Conservation (phyloP, 2,113 vertebrate genomes). For the Asarcornis scutulata region DNA sequence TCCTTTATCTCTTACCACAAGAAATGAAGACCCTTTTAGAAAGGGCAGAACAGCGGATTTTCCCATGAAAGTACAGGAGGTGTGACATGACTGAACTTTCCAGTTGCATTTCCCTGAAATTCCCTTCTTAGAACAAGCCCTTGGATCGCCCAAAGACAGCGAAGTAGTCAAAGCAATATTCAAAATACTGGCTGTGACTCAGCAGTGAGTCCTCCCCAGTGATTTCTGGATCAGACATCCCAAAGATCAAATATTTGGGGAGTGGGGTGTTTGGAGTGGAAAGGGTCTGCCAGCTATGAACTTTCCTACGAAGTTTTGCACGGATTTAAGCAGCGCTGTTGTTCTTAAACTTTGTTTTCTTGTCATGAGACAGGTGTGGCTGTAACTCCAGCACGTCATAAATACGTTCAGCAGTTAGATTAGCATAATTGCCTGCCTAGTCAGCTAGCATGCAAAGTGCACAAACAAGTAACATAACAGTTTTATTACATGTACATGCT, state of each 20-base stretch:
- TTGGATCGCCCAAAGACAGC: not conserved
- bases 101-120: not conserved
- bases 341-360: not conserved
- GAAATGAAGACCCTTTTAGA: not conserved
- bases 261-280: not conserved
- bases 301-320: not conserved
- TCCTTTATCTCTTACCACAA: not conserved
- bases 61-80: not conserved
- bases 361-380: conserved; percentile 37
- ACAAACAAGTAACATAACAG: conserved; percentile 52
- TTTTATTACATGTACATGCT: conserved; percentile 46
- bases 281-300: not conserved
- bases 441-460: conserved; percentile 40
- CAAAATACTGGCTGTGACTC: not conserved
- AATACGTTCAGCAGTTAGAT: conserved; percentile 43
- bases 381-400: conserved; percentile 31
- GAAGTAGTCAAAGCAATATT: not conserved
- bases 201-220: not conserved
- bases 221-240: not conserved
- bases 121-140: not conserved
- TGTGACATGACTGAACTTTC: not conserved
- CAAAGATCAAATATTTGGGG: not conserved
- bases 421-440: conserved; percentile 57
- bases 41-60: not conserved
- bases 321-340: not conserved